Base-by-base conservation (phyloP, 2,113 vertebrate species). In the Marmota monax region DNA sequence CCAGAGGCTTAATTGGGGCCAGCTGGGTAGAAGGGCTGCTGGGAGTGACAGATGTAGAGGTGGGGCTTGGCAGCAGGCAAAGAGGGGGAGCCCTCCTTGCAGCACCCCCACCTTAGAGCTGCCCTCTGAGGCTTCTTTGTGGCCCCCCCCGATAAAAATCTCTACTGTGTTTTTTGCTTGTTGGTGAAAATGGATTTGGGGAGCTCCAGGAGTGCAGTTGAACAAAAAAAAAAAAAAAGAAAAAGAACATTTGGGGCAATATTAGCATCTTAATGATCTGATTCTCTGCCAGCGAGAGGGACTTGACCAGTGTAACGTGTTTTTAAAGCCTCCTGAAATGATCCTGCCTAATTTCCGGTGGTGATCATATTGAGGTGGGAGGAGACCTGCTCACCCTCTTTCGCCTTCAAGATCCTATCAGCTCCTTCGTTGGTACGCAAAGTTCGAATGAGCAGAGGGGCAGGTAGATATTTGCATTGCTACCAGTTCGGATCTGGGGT, bases 281-380 rank as follows among this genome's bases (percentile, higher is more conserved):
- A 63, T 37, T 82, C 4, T 61, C 61, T 76, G 87, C 94, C 91
- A 82, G 61, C n/a, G 29, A 67, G 32, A 67, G 78, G 74, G 73
- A 69, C 73, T 84, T 39, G 96, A 85, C 82, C 94, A 29, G 11
- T 72, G 70, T 67, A 79, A 91, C 51, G n/a, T 61, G 70, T 58
- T 93, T 96, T 89, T 61, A 93, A 97, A 87, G 37, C 94, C 74
- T 80, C 53, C 65, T 45, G 77, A 84, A 80, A 87, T 61, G 74
- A 45, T 88, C 84, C 90, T 18, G 12, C 85, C 73, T 88, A 6
- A 74, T 97, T 93, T 74, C 73, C 48, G 48, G 48, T 83, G 58
- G 48, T 0, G 34, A 32, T 82, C 0, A 0, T 37, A 34, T 20
- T 63, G 56, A 87, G 65, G 58, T 23, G 61, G 85, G 87, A 84